Base-by-base conservation (phyloP, 2,888 invertebrate species). In the Meteorus cinctellus region DNA sequence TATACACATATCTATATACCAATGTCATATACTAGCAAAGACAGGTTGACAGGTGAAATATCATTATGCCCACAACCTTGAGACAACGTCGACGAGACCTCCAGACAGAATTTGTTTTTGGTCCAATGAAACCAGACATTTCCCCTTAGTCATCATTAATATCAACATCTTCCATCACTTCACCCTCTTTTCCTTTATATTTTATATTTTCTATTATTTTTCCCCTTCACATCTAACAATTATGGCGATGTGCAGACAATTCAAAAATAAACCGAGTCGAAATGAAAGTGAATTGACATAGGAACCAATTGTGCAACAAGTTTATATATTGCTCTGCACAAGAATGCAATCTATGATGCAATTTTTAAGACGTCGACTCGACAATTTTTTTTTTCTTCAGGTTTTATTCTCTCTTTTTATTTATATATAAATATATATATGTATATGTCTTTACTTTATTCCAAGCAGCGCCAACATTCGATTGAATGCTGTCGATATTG, bases 21-120 rank as follows among this genome's bases (percentile, higher is more conserved):
- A 55, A 55, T 55, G 19, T 55, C 41, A 12, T 24, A 8, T 55
- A 19, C 19, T 55, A 24, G n/a, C 19, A 55, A 19, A 19, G 55
- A 19, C 19, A 55, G 19, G 55, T 55, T 55, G 55, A 55, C 55
- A 55, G 55, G 19, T 55, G 55, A 55, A 55, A 55, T 55, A 55
- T 55, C 55, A 55, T 55, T 4, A 19, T 55, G 8, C n/a, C 8
- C 19, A 55, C 19, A 55, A 55, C 55, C 55, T 55, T 55, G 55
- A 55, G 55, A 55, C 55, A 55, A 55, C 55, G 55, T 55, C 55
- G 55, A 55, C 55, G 55, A 55, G 55, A 55, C 55, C 55, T 55
- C 55, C 55, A 55, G 55, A 55, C 55, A 55, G 8, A 55, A 19
- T 55, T 55, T 19, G 55, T 55, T 55, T 55, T 55, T 55, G 55